Conservation (phyloP, 2,888 invertebrate genomes). For the Drosophila leonis region DNA sequence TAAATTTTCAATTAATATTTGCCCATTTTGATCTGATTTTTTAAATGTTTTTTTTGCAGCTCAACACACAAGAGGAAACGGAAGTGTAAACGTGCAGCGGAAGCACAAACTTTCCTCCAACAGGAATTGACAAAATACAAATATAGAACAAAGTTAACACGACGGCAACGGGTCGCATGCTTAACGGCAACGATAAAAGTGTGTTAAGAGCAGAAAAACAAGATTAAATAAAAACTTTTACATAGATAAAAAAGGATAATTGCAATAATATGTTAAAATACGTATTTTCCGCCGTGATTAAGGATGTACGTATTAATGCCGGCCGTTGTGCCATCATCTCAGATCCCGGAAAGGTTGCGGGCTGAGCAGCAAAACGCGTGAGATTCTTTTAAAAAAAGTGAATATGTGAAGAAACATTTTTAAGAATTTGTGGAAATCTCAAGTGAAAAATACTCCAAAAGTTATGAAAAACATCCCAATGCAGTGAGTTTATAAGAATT, state of each 20-base stretch:
- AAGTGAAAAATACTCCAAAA: background rate
- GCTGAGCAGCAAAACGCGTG: slow-evolving; percentile 14
- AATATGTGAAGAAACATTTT: background rate
- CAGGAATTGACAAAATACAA: slow-evolving; percentile 20
- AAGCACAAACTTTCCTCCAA: slow-evolving; percentile 38
- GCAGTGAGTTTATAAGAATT: background rate
- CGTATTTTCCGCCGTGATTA: slow-evolving; percentile 8
- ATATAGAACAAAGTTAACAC: slow-evolving; percentile 18
- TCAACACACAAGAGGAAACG: slow-evolving; percentile 32
- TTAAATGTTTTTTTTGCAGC: slow-evolving; percentile 40
- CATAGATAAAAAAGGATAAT: background rate
- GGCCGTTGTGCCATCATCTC: slow-evolving; percentile 29
- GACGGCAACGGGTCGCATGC: slow-evolving; percentile 28
- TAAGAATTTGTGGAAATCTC: background rate
- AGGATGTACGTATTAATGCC: slow-evolving; percentile 25
- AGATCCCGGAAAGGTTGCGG: slow-evolving; percentile 45
- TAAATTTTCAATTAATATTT: slow-evolving; percentile 60
- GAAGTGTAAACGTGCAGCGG: slow-evolving; percentile 43
- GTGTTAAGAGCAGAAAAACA: slow-evolving; percentile 8
- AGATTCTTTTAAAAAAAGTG: background rate
- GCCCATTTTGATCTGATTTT: slow-evolving; percentile 11
- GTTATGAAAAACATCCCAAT: background rate
- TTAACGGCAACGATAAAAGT: slow-evolving; percentile 25
- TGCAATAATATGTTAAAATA: slow-evolving; percentile 35
- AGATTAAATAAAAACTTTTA: slow-evolving; percentile 1